These are phyloP conservation scores for Umimayanthus kanabou DNA, from an alignment of 92 coral and sea anemone species.

Conservation along the genomic window DNA sequence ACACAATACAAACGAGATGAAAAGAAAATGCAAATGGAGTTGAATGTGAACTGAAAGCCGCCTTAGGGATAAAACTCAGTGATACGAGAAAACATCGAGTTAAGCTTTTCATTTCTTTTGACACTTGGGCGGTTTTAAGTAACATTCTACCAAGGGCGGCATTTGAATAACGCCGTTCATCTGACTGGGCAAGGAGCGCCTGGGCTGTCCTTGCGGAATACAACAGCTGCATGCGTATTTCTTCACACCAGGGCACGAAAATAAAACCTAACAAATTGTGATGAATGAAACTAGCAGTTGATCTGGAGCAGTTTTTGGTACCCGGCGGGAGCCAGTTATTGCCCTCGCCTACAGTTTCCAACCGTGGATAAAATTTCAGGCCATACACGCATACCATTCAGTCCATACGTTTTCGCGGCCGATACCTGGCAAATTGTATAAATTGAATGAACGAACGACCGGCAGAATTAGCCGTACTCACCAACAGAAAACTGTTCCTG, in stretches of 20 bases:
- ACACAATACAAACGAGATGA: slow-evolving; percentile 31
- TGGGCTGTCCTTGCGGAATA: neutral
- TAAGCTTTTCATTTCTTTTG: slow-evolving; percentile 43
- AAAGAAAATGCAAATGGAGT: slow-evolving; percentile 40
- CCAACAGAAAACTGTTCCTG: slow-evolving; percentile 90
- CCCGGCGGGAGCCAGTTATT: neutral
- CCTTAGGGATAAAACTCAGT: slow-evolving; percentile 33
- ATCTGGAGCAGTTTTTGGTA: slow-evolving; percentile 3
- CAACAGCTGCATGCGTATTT: slow-evolving; percentile 22
- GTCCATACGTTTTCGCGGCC: slow-evolving; percentile 20
- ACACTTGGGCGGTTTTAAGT: slow-evolving; percentile 51
- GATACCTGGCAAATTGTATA: slow-evolving; percentile 39
- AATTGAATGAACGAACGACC: slow-evolving; percentile 28
- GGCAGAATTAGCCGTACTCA: slow-evolving; percentile 48
- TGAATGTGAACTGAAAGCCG: neutral
- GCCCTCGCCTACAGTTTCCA: neutral
- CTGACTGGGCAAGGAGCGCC: slow-evolving; percentile 44
- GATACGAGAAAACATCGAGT: slow-evolving; percentile 3
- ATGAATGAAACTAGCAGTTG: slow-evolving; percentile 27
- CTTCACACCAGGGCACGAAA: slow-evolving; percentile 31
- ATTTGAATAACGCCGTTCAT: slow-evolving; percentile 67
- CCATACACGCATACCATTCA: slow-evolving; percentile 37
- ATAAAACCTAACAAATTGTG: neutral
- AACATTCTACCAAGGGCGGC: slow-evolving; percentile 72
- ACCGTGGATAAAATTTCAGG: slow-evolving; percentile 24